Conservation (phyloP, 2,113 vertebrate species). For the Puffinus mauretanicus region DNA sequence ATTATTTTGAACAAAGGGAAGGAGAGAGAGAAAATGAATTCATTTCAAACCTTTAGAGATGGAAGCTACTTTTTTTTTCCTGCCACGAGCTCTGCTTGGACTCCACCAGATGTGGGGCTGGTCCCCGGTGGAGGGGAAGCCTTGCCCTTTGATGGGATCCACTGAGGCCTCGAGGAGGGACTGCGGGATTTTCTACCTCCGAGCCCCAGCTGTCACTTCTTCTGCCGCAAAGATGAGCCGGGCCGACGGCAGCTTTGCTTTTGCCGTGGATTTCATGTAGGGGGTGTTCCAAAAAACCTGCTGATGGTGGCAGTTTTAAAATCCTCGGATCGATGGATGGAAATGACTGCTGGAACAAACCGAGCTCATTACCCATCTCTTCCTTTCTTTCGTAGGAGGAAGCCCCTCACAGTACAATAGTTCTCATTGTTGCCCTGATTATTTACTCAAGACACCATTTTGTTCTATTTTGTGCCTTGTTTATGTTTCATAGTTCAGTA, state of each 20-base stretch:
- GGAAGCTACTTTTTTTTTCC: background rate
- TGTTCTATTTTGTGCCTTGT: slow-evolving; percentile 7
- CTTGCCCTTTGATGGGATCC: slow-evolving; percentile 8
- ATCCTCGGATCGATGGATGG: background rate
- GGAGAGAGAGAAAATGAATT: background rate
- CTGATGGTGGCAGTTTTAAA: slow-evolving; percentile 9
- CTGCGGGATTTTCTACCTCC: background rate
- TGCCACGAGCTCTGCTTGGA: background rate
- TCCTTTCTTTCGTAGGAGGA: background rate
- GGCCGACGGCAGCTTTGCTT: background rate
- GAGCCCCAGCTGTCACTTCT: slow-evolving; percentile 37
- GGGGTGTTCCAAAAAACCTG: background rate
- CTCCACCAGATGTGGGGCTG: background rate
- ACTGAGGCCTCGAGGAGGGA: background rate
- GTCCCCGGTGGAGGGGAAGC: background rate
- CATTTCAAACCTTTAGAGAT: background rate
- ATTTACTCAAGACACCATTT: slow-evolving; percentile 19
- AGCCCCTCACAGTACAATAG: background rate
- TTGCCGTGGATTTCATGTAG: background rate
- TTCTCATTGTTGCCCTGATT: slow-evolving; percentile 1
- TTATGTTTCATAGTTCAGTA: background rate
- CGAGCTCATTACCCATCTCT: background rate
- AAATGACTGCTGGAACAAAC: background rate
- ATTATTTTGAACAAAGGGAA: background rate
- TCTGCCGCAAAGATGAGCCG: background rate